Evolutionary conservation across 2,888 invertebrate species (phyloP).

Genomic region (Pristionchus japonicus): DNA sequence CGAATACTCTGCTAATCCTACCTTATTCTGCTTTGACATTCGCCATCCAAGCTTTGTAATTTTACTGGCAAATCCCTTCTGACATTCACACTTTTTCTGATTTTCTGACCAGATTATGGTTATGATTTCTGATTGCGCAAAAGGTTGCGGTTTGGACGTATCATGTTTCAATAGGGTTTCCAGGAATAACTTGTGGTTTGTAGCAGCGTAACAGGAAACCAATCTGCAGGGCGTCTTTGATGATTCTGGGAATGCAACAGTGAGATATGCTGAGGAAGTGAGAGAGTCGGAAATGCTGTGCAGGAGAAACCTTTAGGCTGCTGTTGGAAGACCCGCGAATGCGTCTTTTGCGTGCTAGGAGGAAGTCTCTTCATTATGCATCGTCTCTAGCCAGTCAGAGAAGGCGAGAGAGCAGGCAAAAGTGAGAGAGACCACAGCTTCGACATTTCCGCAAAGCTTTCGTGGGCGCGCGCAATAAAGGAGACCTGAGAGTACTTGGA

Average conservation of each 20-base stretch:
- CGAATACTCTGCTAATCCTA: neutral
- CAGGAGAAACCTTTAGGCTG: neutral
- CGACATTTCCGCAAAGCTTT: neutral
- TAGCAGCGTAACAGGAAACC: neutral
- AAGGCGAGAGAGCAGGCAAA: neutral
- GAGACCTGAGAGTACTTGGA: neutral
- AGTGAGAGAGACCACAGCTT: neutral
- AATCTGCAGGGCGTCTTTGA: slow-evolving; percentile 4
- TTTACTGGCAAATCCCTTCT: too few relatives aligned
- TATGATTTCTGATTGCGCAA: neutral
- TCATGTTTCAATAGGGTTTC: neutral
- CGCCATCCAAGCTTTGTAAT: neutral
- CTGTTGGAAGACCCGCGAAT: neutral
- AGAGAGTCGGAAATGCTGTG: neutral
- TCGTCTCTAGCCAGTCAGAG: too few relatives aligned
- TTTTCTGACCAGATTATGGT: neutral
- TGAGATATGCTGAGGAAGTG: too few relatives aligned
- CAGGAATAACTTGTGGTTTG: neutral
- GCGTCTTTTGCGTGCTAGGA: neutral
- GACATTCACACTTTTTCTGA: neutral
- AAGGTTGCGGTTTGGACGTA: neutral
- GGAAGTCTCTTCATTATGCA: too few relatives aligned
- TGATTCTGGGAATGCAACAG: too few relatives aligned
- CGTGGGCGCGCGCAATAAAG: neutral
- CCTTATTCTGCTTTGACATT: neutral